Conservation (phyloP, 2,797 vertebrate genomes). For the Anomalospiza imberbis region DNA sequence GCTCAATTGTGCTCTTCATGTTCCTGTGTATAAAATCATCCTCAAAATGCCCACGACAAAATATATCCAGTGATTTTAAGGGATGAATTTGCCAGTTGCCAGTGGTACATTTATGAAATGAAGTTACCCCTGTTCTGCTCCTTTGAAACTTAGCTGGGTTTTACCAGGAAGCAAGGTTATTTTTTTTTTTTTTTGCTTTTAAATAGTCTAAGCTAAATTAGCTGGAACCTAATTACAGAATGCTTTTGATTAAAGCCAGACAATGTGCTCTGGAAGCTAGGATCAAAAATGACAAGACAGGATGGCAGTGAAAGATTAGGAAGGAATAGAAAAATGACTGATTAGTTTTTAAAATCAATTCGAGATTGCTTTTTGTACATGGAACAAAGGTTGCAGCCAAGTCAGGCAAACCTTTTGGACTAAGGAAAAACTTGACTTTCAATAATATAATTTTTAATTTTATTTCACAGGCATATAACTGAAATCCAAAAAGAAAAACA, state of each 20-base stretch:
- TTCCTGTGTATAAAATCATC: background rate
- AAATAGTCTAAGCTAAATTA: conserved; percentile 39
- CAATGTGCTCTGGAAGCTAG: conserved; percentile 7
- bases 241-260: conserved; percentile 50
- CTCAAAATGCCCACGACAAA: background rate
- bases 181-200: conserved; percentile 17
- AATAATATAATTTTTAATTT: background rate
- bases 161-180: background rate
- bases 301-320: conserved; percentile 20
- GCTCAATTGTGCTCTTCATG: background rate
- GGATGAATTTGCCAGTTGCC: background rate
- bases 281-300: conserved; percentile 19
- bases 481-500: background rate
- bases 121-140: background rate
- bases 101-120: background rate
- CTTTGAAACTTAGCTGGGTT: background rate
- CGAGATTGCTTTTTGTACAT: background rate
- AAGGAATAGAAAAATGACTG: conserved; percentile 6
- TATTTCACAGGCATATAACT: background rate
- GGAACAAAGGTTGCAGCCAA: background rate
- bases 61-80: background rate
- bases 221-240: conserved; percentile 54
- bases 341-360: conserved; percentile 27
- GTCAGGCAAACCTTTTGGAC: background rate
- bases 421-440: background rate